Evolutionary conservation across 2,888 invertebrate species (phyloP).

Genomic region (Axea sp.): DNA sequence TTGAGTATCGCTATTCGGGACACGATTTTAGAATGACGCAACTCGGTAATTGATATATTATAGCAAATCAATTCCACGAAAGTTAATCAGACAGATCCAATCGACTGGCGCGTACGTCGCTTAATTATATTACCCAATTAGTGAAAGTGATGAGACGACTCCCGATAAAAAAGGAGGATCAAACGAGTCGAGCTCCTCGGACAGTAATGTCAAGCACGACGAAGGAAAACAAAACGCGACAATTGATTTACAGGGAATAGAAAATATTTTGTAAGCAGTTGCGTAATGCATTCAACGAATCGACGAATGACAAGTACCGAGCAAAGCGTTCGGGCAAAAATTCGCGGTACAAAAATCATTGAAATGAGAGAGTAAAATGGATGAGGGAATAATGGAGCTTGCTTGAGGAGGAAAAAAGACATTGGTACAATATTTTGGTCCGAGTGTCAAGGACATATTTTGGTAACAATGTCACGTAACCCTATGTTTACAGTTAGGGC

Average conservation of each 20-base stretch:
- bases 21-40: constrained; percentile 26
- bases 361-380: no score
- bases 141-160: constrained; percentile 55
- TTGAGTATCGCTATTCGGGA: constrained; percentile 7
- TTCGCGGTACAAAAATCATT: no score
- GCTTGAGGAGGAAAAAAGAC: no score
- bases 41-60: constrained; percentile 44
- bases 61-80: constrained; percentile 45
- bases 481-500: constrained; percentile 52
- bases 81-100: constrained; percentile 44
- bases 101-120: constrained; percentile 3
- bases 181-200: constrained; percentile 34
- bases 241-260: no score
- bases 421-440: no score
- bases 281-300: no score
- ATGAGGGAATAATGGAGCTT: no score
- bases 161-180: constrained; percentile 1
- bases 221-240: no score
- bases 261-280: no score
- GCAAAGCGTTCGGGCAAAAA: no score
- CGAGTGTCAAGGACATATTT: constrained; percentile 55
- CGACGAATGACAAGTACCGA: no score
- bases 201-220: neutral
- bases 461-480: constrained; percentile 54
- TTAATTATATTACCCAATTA: constrained; percentile 53